Base-by-base conservation (phyloP, 2,113 vertebrate species). In the Leucosticte australis region DNA sequence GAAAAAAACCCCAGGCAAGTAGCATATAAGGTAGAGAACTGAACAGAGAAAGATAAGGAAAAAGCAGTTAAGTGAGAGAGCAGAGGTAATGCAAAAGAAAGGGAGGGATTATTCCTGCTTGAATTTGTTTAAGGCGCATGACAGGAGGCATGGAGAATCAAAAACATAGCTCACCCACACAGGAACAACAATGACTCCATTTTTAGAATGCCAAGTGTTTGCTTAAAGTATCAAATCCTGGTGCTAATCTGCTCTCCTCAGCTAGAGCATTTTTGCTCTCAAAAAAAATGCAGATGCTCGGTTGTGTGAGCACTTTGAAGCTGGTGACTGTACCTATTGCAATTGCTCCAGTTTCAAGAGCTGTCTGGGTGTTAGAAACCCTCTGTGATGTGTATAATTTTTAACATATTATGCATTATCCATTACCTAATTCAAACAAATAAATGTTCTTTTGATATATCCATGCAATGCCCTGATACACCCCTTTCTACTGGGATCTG, bases 301-400 rank as follows among this genome's bases (percentile, higher is more conserved):
- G 24, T 52, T 6, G 1, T 64, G 47, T 7, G 13, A 85, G 39
- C n/a, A 46, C 24, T 26, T 57, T 0, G 0, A n/a, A 85, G 21
- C 21, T 47, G 27, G 9, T 50, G 56, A 77, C 55, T 70, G 5
- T 14, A 76, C 37, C 8, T 24, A 55, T 52, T 17, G 14, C 35
- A 75, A 73, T 10, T 0, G 2, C 30, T 71, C 33, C 0, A 1
- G 21, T 44, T 30, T 56, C 56, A 67, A 44, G 52, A 83, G 7
- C 24, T 49, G 14, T 23, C 10, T 1, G 1, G 31, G n/a, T 1
- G 8, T 70, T 70, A 57, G 37, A 53, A 83, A 64, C 10, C 17
- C 30, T 41, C 28, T 31, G 20, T 53, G 16, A 82, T 2, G 1
- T 15, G 14, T 6, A 8, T 20, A 41, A 27, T 52, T 78, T 90